Conservation (phyloP, 2,888 invertebrate genomes). For the Byasa hedistus region DNA sequence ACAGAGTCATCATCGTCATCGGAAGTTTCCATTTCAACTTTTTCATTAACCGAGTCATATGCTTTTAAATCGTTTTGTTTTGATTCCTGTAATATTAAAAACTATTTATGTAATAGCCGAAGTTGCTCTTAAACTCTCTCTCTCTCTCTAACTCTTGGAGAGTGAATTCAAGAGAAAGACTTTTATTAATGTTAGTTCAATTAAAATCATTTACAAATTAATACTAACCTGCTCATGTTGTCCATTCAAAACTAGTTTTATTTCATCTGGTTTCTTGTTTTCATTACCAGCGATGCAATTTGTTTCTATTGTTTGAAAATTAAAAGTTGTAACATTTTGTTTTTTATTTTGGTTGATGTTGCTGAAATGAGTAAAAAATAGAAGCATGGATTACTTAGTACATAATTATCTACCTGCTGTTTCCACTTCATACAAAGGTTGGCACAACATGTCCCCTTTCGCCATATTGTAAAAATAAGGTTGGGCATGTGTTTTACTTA, state of each 20-base stretch:
- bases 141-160: too few relatives aligned
- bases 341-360: not conserved
- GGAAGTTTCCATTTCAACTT: slow-evolving; percentile 38
- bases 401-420: too few relatives aligned
- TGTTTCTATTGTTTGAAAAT: not conserved
- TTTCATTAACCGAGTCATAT: not conserved
- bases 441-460: too few relatives aligned
- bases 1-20: slow-evolving; percentile 49
- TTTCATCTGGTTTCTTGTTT: not conserved
- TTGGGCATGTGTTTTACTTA: too few relatives aligned
- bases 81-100: slow-evolving; percentile 14
- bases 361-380: not conserved
- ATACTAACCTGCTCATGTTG: not conserved
- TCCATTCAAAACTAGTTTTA: not conserved
- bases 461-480: too few relatives aligned
- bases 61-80: not conserved
- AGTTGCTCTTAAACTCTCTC: too few relatives aligned
- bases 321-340: not conserved
- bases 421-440: too few relatives aligned
- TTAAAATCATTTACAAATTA: not conserved
- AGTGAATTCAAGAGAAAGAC: too few relatives aligned
- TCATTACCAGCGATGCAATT: not conserved
- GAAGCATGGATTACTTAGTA: too few relatives aligned
- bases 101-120: not conserved
- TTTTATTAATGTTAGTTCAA: not conserved